A percentile compares a stretch with the other conserved stretches of the same genome.
Evolutionary conservation across 2,888 invertebrate genomes (phyloP).

Genomic region (Petrolisthes cinctipes): DNA sequence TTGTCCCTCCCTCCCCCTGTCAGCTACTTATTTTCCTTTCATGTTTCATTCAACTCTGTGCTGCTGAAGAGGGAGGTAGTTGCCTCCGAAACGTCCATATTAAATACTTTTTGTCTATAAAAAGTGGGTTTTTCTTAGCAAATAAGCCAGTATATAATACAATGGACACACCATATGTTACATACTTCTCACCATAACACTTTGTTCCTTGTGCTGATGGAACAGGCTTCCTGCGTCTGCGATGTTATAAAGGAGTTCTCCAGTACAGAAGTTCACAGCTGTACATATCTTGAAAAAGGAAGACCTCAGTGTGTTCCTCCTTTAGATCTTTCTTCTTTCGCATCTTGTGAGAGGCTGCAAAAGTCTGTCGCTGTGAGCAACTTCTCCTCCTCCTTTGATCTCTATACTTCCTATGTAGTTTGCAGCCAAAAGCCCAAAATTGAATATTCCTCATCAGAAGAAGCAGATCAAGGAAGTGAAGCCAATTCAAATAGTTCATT

Average conservation of each 20-base stretch:
- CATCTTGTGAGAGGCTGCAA: slow-evolving; percentile 32
- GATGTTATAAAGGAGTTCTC: slow-evolving; percentile 28
- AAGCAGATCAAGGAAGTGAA: neutral
- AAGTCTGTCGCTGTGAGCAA: slow-evolving; percentile 4
- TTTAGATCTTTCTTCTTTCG: slow-evolving; percentile 27
- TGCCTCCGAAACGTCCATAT: no score
- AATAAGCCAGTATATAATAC: neutral
- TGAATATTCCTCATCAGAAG: neutral
- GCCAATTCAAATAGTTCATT: neutral
- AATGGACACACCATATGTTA: neutral
- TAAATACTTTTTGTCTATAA: no score
- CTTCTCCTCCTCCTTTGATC: slow-evolving; percentile 5
- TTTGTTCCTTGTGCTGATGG: slow-evolving; percentile 31
- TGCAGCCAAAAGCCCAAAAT: neutral
- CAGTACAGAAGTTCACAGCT: slow-evolving; percentile 27
- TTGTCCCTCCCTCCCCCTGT: no score
- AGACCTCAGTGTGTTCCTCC: slow-evolving; percentile 46
- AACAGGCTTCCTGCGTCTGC: slow-evolving; percentile 48
- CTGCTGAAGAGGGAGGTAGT: no score
- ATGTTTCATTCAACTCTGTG: no score
- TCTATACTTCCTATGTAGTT: neutral
- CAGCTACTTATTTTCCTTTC: no score
- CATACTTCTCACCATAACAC: neutral
- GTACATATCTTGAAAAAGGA: slow-evolving; percentile 37
- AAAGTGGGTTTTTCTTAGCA: no score